These are phyloP conservation scores for Holothuria scabra DNA, from an alignment of 53 echinoderm and acorn worm species.

Conservation along the genomic window DNA sequence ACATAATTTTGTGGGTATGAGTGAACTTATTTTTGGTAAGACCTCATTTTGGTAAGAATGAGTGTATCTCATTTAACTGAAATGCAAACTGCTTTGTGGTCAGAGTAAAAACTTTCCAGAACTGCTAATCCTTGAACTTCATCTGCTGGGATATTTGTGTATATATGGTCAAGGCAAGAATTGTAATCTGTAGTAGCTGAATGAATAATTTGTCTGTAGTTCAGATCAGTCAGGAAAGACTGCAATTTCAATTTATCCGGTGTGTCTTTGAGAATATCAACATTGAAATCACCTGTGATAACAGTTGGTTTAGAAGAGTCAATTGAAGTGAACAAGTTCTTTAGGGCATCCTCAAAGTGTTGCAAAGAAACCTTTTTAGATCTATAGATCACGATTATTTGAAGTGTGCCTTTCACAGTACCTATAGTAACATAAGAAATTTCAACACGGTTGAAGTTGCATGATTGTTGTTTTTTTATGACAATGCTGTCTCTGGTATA, in stretches of 20 bases:
- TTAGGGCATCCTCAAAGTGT: background rate
- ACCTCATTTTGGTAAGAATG: too few relatives aligned
- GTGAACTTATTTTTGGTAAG: too few relatives aligned
- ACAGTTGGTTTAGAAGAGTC: conserved; percentile 3
- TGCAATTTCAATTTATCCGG: background rate
- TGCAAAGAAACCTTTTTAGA: background rate
- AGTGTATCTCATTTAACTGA: too few relatives aligned
- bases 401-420: background rate
- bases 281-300: conserved; percentile 48
- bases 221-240: background rate
- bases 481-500: background rate
- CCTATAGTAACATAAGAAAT: too few relatives aligned
- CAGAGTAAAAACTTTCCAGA: conserved; percentile 28
- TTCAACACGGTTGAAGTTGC: too few relatives aligned
- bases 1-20: too few relatives aligned
- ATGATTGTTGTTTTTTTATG: too few relatives aligned
- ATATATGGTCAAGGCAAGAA: conserved; percentile 45
- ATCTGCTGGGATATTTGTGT: background rate
- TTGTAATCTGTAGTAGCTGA: conserved; percentile 6
- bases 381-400: conserved; percentile 21
- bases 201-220: background rate
- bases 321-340: background rate
- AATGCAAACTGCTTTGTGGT: conserved; percentile 32
- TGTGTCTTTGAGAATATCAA: conserved; percentile 2
- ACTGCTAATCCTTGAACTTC: background rate